phyloP scores from a whole-genome alignment of 2,888 invertebrate genomes.

The Lysandra coridon region DNA sequence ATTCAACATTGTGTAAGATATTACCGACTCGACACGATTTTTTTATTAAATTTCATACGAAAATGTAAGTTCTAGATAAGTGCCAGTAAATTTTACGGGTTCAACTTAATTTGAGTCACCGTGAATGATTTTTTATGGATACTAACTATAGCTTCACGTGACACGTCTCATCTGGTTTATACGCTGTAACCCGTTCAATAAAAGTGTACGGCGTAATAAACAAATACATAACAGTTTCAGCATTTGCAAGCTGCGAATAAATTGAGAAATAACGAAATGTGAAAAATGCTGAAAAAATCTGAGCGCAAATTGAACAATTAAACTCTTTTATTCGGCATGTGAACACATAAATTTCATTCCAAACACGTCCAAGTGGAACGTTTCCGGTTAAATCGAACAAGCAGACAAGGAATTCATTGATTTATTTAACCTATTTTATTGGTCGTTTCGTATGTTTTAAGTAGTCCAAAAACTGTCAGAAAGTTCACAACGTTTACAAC shows the following conservation, averaged over 20 bases:
- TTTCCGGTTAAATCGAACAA: conserved; percentile 17
- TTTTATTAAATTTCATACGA: not conserved
- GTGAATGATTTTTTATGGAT: conserved; percentile 33
- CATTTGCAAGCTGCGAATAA: conserved; percentile 29
- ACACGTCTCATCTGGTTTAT: conserved; percentile 35
- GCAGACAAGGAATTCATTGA: conserved; percentile 3
- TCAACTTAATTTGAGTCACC: conserved; percentile 34
- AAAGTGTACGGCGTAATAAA: conserved; percentile 38
- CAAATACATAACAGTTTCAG: conserved; percentile 38
- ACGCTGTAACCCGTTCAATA: conserved; percentile 37
- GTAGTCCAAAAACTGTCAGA: not conserved
- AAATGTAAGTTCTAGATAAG: not conserved
- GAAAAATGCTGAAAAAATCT: conserved; percentile 26
- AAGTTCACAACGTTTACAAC: not conserved
- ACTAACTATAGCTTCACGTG: conserved; percentile 36
- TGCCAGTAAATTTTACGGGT: conserved; percentile 32
- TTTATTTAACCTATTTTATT: not conserved
- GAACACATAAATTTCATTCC: conserved; percentile 22
- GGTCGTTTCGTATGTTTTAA: not conserved
- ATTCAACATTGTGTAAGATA: not conserved
- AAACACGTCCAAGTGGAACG: conserved; percentile 14
- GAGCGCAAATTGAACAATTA: conserved; percentile 30
- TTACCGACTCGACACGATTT: not conserved
- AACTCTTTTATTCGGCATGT: conserved; percentile 27
- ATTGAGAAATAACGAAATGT: conserved; percentile 31